Evolutionary conservation across 2,113 vertebrate species (phyloP), one percentile per base, ranked within the genome.

Genomic region (Sorex fumeus): DNA sequence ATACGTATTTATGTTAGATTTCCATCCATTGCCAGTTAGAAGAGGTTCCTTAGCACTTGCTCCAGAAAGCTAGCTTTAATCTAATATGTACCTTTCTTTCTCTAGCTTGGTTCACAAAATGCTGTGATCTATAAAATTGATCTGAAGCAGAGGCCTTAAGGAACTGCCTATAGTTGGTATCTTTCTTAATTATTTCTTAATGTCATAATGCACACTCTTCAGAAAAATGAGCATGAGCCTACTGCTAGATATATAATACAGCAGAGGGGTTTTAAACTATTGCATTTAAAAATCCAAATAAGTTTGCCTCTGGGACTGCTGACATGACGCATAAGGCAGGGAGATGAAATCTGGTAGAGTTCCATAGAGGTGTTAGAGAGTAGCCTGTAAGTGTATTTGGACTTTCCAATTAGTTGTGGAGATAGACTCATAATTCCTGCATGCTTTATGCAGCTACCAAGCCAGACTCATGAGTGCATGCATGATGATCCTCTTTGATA

Each of bases 161-260:
- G 92, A 86, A 72, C 64, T 88, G 8, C 40, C 11, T 19, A 11
- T 74, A 70, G 34, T 70, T 50, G 71, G 30, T 53, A 36, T 32
- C 32, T 6, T 1, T 78, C 10, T 2, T 84, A 78, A 89, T 88
- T 94, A 60, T 60, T 89, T 69, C 84, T 74, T 36, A 91, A 95
- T 82, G 53, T 95, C 88, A 94, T 81, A n/a, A 83, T 19, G 36
- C 78, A 86, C 90, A 50, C 66, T 95, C 71, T 91, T 71, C 75
- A 36, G 71, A 91, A 66, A 27, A 74, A 50, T 5, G 3, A 69
- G 77, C 70, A 77, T 13, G 81, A 89, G 66, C 57, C 95, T 93
- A 77, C 36, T 87, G 72, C 43, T 89, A 57, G 88, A 43, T 93
- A 71, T 96, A 96, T 84, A 96, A 78, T 87, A 79, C 30, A 67